Percentiles rank a stretch among this genome's conserved stretches.
phyloP scores from a whole-genome alignment of 2,113 vertebrate genomes.

The Noctilio leporinus region DNA sequence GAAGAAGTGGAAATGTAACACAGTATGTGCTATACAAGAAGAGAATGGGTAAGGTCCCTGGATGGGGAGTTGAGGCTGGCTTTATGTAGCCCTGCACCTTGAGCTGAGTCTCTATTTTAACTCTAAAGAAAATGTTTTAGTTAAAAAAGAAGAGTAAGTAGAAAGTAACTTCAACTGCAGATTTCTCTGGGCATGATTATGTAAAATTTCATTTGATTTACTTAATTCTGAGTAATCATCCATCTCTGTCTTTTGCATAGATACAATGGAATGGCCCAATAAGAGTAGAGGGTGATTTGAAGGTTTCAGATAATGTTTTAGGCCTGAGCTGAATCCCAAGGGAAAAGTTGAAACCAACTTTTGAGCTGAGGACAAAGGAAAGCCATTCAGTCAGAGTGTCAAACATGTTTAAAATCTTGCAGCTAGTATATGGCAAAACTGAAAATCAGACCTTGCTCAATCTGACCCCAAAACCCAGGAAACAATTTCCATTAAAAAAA shows the following conservation, averaged over 20 bases:
- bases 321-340: background rate
- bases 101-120: background rate
- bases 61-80: background rate
- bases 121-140: background rate
- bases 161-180: background rate
- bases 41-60: background rate
- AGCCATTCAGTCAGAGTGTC: background rate
- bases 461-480: background rate
- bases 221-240: background rate
- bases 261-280: background rate
- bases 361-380: background rate
- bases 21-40: fast-evolving
- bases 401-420: background rate
- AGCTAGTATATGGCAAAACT: background rate
- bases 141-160: background rate
- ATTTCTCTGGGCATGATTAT: background rate
- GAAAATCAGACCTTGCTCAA: background rate
- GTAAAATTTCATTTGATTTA: background rate
- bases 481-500: background rate
- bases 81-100: background rate
- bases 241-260: background rate
- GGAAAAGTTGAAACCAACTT: background rate
- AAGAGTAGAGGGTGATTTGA: background rate
- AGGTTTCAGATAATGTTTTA: background rate
- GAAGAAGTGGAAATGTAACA: background rate